Conservation (phyloP, 2,113 vertebrate species). For the Pterophyllum scalare region DNA sequence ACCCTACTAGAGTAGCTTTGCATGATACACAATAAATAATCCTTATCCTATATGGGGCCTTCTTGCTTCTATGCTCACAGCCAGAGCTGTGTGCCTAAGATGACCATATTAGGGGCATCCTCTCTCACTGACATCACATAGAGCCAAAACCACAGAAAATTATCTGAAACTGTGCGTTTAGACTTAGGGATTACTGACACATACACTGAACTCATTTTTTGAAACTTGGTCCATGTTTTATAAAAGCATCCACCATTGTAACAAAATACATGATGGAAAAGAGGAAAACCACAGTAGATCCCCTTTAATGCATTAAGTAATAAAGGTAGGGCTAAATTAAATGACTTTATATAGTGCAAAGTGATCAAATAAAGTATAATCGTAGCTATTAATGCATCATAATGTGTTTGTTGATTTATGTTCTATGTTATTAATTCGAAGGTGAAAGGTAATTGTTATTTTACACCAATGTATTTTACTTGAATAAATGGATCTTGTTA, state of each 20-base stretch:
- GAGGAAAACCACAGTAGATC: background rate
- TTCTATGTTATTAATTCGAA: background rate
- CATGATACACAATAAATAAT: too few species aligned
- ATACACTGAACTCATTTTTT: background rate
- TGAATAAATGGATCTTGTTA: background rate
- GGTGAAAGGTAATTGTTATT: background rate
- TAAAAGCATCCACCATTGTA: background rate
- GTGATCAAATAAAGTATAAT: background rate
- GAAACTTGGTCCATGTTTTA: background rate
- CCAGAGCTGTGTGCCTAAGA: background rate
- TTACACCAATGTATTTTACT: background rate
- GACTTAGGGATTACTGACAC: background rate
- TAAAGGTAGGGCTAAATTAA: background rate
- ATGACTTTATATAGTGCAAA: background rate
- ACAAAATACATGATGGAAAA: background rate
- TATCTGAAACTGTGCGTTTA: background rate
- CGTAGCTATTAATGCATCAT: background rate
- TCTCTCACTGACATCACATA: fast-evolving
- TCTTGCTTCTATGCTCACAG: background rate
- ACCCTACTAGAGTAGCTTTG: background rate
- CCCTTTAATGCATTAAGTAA: background rate
- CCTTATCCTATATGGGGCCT: background rate
- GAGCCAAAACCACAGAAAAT: background rate
- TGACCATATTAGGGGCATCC: background rate
- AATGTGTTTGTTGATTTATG: background rate